Base-by-base conservation (phyloP, 2,888 invertebrate genomes). In the Meiosimyza platycephala region DNA sequence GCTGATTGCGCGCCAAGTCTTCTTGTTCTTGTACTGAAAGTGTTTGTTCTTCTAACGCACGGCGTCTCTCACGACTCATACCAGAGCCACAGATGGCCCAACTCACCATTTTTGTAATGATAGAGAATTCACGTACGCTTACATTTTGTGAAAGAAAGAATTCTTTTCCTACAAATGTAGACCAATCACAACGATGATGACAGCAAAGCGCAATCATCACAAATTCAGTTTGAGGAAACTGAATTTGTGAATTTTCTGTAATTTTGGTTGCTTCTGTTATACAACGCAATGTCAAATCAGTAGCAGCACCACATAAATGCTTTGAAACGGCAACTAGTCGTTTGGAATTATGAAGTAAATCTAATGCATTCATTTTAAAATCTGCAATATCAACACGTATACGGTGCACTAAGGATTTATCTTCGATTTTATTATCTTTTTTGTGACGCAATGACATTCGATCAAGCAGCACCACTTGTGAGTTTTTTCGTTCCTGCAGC, bases 241-340 rank as follows among this genome's bases (percentile, higher is more conserved):
- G n/a, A n/a, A n/a, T n/a, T n/a, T n/a, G n/a, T n/a, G n/a, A n/a
- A n/a, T n/a, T 6, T 51, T 65, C 64, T 60, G 67, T 52, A 3
- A 18, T n/a, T 48, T 54, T 75, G 5, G 22, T 11, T 1, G 76
- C 62, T 2, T 77, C 78, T 0, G 82, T 73, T 4, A 94, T 82
- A 84, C 95, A 94, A 55, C 92, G 90, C 72, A 95, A 83, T 1
- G 94, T 92, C 79, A 93, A 90, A 88, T 95, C 95, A 70, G 96
- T 96, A 52, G 96, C 97, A 47, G 90, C 92, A 0, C 97, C 97
- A 86, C 97, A 97, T 55, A 97, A 89, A 86, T 97, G 97, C 86
- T 97, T 97, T 2, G 96, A 94, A 28, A 95, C 88, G 0, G 92
- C 95, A 47, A 96, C 92, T 60, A 94, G 89, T 51, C 90, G 85